A percentile compares a stretch with the other conserved stretches of the same genome.
Conservation (phyloP, 2,888 invertebrate genomes). For the Drosophila buzzatii region DNA sequence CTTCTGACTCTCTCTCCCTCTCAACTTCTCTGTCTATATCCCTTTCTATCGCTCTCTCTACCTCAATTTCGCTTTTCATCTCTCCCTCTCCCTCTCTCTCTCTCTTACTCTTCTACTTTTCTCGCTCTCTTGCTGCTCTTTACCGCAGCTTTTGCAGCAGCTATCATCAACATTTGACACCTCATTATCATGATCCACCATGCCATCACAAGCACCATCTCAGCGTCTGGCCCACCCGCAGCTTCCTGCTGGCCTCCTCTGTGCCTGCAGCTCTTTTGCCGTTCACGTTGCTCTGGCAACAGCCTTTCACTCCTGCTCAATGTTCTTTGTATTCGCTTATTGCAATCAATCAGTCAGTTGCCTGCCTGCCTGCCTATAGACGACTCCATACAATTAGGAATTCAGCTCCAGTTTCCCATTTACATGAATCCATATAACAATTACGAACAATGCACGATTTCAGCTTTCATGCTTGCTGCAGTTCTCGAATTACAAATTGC, state of each 20-base stretch:
- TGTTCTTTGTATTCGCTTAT: neutral
- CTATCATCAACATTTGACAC: neutral
- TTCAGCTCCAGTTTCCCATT: neutral
- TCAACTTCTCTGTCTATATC: too few relatives aligned
- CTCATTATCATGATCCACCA: neutral
- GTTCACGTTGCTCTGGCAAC: neutral
- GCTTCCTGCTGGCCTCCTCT: neutral
- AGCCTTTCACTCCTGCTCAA: neutral
- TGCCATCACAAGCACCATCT: neutral
- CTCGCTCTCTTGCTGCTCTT: too few relatives aligned
- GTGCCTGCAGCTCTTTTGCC: neutral
- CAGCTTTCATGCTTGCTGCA: neutral
- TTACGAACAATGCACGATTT: neutral
- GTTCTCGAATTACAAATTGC: conserved; percentile 1
- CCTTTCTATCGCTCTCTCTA: too few relatives aligned
- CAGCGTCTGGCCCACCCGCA: neutral
- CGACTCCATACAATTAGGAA: neutral
- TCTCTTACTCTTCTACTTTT: too few relatives aligned
- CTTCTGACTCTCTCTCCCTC: too few relatives aligned
- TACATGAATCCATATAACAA: conserved; percentile 1
- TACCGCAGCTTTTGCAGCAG: too few relatives aligned
- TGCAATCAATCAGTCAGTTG: neutral
- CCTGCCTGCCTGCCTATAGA: too few relatives aligned
- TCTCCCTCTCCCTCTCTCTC: too few relatives aligned
- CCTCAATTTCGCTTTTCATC: too few relatives aligned